Conservation (phyloP, 1,140 invertebrate species). For the Eumaeus atala region DNA sequence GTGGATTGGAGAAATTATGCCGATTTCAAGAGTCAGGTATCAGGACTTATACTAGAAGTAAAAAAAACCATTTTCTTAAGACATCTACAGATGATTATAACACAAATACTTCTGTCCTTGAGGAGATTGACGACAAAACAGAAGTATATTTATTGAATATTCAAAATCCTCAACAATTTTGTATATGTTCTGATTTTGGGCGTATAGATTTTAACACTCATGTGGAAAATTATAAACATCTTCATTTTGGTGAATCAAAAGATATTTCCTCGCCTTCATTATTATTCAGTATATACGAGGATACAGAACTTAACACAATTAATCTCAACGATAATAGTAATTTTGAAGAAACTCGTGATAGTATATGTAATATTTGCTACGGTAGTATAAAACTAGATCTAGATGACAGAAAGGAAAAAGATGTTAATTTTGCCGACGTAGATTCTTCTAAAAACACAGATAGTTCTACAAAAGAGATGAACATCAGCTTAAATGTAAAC, state of each 20-base stretch:
- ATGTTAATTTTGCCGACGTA: no score
- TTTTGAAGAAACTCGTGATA: constrained; percentile 11
- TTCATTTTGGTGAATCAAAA: constrained; percentile 39
- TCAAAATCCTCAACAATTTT: constrained; percentile 32
- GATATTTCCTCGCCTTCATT: constrained; percentile 23
- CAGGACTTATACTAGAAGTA: background rate
- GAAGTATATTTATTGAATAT: constrained; percentile 15
- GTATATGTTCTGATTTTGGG: constrained; percentile 56
- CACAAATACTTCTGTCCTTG: no score
- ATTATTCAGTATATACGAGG: constrained; percentile 39
- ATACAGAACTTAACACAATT: constrained; percentile 23
- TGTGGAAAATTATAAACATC: constrained; percentile 39
- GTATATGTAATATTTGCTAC: constrained; percentile 12
- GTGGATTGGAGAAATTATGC: constrained; percentile 35
- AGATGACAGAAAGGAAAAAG: background rate
- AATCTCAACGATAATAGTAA: constrained; percentile 15
- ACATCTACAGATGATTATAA: background rate
- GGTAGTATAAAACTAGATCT: background rate
- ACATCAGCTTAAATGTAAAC: no score
- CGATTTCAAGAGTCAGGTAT: background rate
- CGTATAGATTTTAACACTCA: constrained; percentile 29
- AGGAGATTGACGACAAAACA: constrained; percentile 15
- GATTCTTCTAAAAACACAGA: no score
- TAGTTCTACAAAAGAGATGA: no score
- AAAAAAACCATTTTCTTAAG: constrained; percentile 12